phyloP scores from a whole-genome alignment of 2,113 vertebrate genomes.

The Gyps fulvus region DNA sequence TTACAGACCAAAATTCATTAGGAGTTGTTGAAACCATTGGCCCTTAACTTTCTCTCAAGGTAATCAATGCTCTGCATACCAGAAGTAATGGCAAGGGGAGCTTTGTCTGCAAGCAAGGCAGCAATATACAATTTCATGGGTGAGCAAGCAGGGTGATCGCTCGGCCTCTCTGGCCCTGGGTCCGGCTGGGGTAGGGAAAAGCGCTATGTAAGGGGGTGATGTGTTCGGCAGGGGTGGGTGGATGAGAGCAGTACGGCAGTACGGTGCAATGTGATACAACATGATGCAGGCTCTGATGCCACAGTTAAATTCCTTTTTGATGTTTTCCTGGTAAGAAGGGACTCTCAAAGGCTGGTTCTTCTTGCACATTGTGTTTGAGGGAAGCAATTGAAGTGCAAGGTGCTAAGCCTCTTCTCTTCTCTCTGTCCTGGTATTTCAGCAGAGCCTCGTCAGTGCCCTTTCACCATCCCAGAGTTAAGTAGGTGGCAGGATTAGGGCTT shows the following conservation, averaged over 20 bases:
- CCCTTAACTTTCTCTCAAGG: not conserved
- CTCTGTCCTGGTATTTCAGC: not conserved
- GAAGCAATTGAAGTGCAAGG: not conserved
- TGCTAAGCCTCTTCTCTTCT: not conserved
- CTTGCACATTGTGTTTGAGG: not conserved
- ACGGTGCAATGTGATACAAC: fast-evolving
- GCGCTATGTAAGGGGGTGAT: fast-evolving
- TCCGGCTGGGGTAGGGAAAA: not conserved
- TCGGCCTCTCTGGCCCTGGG: not conserved
- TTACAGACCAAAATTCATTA: not conserved
- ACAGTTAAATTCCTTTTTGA: fast-evolving
- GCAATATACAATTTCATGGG: not conserved
- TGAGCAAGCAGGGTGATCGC: not conserved
- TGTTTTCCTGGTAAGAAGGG: fast-evolving
- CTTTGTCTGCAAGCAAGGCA: not conserved
- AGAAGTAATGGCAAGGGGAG: not conserved
- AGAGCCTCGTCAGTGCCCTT: not conserved
- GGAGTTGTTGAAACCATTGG: not conserved
- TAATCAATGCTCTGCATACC: not conserved
- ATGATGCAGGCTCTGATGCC: not conserved
- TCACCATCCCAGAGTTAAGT: not conserved
- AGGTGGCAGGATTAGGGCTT: not conserved
- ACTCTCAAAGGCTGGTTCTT: not conserved
- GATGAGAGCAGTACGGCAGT: fast-evolving
- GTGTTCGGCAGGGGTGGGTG: fast-evolving